phyloP scores from a whole-genome alignment of 2,888 invertebrate species.

The Mesopsocus fuscifrons region DNA sequence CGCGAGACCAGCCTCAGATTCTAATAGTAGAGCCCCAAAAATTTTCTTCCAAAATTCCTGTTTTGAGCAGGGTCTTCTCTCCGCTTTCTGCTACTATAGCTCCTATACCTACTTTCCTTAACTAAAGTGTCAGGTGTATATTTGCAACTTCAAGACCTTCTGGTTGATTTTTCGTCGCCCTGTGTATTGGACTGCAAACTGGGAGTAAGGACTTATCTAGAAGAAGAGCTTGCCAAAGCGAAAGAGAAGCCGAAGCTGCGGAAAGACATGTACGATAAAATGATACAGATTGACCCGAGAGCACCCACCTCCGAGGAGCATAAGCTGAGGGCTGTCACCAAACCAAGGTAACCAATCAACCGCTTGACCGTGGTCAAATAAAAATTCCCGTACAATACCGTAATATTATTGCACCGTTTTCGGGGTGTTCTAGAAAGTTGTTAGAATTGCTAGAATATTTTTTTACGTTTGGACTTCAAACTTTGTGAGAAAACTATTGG shows the following conservation, averaged over 20 bases:
- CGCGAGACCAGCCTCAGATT: too few relatives aligned
- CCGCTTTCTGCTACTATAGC: too few relatives aligned
- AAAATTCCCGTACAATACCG: too few relatives aligned
- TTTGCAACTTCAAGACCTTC: constrained; percentile 78
- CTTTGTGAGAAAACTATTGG: too few relatives aligned
- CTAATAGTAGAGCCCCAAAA: too few relatives aligned
- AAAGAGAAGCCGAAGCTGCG: constrained; percentile 83
- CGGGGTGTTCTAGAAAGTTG: too few relatives aligned
- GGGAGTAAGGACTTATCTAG: constrained; percentile 84
- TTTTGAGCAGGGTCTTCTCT: too few relatives aligned
- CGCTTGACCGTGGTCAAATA: too few relatives aligned
- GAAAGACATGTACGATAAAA: constrained; percentile 95
- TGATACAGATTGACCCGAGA: constrained; percentile 79
- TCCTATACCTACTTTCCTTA: constrained; percentile 25
- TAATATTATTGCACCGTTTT: too few relatives aligned
- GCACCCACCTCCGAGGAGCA: constrained; percentile 86
- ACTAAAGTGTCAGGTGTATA: constrained; percentile 40
- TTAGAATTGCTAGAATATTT: too few relatives aligned
- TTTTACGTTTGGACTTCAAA: too few relatives aligned
- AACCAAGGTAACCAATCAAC: constrained; percentile 55
- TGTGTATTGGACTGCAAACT: constrained; percentile 97
- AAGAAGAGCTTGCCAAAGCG: constrained; percentile 86
- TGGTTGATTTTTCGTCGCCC: constrained; percentile 78
- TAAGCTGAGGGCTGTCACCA: constrained; percentile 75
- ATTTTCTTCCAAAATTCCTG: too few relatives aligned